These are phyloP conservation scores for Hemiprocne comata DNA, from an alignment of 2,113 vertebrate species.

Conservation along the genomic window DNA sequence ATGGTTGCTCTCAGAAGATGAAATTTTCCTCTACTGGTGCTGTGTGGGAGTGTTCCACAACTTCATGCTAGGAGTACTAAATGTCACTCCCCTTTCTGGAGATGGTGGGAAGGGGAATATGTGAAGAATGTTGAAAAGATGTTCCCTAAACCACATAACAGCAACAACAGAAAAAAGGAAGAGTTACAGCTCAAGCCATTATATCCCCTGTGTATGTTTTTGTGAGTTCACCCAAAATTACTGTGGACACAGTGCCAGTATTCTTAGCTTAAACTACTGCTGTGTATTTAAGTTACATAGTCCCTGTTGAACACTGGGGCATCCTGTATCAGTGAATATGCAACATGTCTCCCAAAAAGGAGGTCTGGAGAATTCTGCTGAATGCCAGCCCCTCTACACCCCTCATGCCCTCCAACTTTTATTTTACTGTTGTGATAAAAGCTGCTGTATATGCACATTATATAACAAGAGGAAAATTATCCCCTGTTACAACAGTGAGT, in stretches of 20 bases:
- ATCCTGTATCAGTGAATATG: not conserved
- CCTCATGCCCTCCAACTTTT: not conserved
- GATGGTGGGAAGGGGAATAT: not conserved
- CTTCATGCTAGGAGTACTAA: not conserved
- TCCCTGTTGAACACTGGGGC: not conserved
- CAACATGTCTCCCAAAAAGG: not conserved
- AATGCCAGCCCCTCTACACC: not conserved
- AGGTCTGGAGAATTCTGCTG: not conserved
- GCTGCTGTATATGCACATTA: not conserved
- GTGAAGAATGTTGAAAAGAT: conserved; percentile 11
- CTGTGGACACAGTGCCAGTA: not conserved
- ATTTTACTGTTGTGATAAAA: not conserved
- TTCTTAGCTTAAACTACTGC: not conserved
- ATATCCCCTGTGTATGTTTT: not conserved
- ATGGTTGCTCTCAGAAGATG: not conserved
- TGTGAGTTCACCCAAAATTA: not conserved
- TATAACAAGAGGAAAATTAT: not conserved
- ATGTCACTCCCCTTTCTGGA: not conserved
- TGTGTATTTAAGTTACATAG: not conserved
- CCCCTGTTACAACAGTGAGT: not conserved
- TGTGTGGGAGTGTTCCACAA: not conserved
- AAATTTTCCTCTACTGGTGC: not conserved
- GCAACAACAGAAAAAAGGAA: not conserved
- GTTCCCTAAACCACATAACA: not conserved
- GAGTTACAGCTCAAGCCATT: not conserved